Evolutionary conservation across 2,888 invertebrate species (phyloP).

Genomic region (Iselma pallidipennis): DNA sequence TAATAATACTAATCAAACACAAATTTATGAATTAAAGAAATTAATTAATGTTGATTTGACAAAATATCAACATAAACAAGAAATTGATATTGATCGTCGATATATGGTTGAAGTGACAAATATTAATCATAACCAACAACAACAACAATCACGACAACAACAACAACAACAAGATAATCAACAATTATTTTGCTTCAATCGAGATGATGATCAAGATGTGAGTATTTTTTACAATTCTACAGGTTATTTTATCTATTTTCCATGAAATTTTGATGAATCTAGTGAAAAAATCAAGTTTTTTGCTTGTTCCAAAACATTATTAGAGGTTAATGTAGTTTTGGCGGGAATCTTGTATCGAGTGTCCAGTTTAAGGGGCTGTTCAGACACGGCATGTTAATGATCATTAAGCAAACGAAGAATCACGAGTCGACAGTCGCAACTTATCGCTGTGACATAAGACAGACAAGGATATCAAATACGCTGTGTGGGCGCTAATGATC

Average conservation of each 20-base stretch:
- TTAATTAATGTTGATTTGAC: slow-evolving; percentile 11
- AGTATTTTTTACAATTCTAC: too few relatives aligned
- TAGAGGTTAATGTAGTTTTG: too few relatives aligned
- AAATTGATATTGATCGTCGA: slow-evolving; percentile 17
- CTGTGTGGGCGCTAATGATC: too few relatives aligned
- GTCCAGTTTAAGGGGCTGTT: too few relatives aligned
- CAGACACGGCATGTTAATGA: too few relatives aligned
- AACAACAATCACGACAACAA: not conserved
- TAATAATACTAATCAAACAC: slow-evolving; percentile 3
- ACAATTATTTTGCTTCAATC: not conserved
- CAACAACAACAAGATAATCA: not conserved
- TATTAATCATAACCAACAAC: not conserved
- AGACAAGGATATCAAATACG: too few relatives aligned
- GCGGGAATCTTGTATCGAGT: too few relatives aligned
- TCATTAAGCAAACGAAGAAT: too few relatives aligned
- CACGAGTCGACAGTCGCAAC: too few relatives aligned
- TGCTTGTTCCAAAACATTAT: too few relatives aligned
- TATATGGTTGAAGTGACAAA: slow-evolving; percentile 15
- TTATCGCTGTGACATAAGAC: too few relatives aligned
- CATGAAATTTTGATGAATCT: not conserved
- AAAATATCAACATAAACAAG: slow-evolving; percentile 5
- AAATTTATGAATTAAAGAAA: slow-evolving; percentile 18
- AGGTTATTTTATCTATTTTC: not conserved
- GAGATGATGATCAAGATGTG: not conserved
- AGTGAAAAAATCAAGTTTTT: too few relatives aligned